Evolutionary conservation across 2,888 invertebrate genomes (phyloP).

Genomic region (Cyclophora albipunctata): DNA sequence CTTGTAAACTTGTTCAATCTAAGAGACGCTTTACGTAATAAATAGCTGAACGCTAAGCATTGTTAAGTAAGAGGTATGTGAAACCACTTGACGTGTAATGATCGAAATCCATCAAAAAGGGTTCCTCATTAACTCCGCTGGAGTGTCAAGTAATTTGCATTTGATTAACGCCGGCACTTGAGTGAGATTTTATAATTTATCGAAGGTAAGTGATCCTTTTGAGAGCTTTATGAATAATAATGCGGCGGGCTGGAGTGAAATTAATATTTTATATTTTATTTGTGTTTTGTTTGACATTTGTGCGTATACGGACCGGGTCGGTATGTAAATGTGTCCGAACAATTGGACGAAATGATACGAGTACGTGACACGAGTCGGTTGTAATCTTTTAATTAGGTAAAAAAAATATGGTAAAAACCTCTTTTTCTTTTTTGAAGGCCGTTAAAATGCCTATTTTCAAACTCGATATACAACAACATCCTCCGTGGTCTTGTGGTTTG

Average conservation of each 20-base stretch:
- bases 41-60: no score
- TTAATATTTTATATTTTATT: slow-evolving; percentile 43
- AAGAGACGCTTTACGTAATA: no score
- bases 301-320: not conserved
- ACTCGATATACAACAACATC: no score
- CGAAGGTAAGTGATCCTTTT: slow-evolving; percentile 44
- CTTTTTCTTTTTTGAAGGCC: not conserved
- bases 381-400: not conserved
- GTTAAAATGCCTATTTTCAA: not conserved
- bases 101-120: no score
- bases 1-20: no score
- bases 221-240: slow-evolving; percentile 48
- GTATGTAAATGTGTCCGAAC: not conserved
- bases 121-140: not conserved
- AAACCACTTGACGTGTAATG: no score
- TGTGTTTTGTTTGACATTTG: slow-evolving; percentile 10
- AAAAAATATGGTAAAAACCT: not conserved
- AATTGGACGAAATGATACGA: not conserved
- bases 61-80: no score
- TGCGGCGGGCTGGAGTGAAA: slow-evolving; percentile 28
- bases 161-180: slow-evolving; percentile 39
- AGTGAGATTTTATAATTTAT: slow-evolving; percentile 50
- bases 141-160: slow-evolving; percentile 42
- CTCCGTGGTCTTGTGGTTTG: no score
- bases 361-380: not conserved